A percentile compares a stretch with the other conserved stretches of the same genome.
Conservation (phyloP, 2,113 vertebrate genomes). For the Osmerus mordax region DNA sequence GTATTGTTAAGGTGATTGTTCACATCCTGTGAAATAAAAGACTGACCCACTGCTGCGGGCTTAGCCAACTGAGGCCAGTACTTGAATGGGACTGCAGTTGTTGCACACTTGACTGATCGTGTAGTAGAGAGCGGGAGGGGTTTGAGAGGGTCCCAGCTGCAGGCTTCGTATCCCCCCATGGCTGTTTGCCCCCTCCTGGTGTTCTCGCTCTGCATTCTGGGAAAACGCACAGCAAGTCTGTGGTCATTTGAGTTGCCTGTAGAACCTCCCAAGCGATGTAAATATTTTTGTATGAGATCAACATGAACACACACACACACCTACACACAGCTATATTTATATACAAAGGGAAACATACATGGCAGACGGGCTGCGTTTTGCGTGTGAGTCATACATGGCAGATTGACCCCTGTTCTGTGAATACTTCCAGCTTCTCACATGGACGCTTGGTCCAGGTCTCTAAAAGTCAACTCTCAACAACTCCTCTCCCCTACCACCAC, state of each 20-base stretch:
- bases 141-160: slow-evolving; percentile 20
- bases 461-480: no score
- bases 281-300: background rate
- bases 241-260: background rate
- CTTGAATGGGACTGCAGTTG: slow-evolving; percentile 24
- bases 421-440: background rate
- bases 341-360: background rate
- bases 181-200: slow-evolving; percentile 1
- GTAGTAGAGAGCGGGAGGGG: background rate
- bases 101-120: slow-evolving; percentile 38
- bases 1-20: slow-evolving; percentile 57
- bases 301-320: background rate
- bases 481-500: no score
- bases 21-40: slow-evolving; percentile 34
- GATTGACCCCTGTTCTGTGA: background rate
- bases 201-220: slow-evolving; percentile 15
- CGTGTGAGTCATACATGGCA: background rate
- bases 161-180: slow-evolving; percentile 15
- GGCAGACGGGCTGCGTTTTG: background rate
- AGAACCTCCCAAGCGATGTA: background rate
- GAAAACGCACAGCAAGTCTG: slow-evolving; percentile 14
- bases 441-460: no score
- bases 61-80: background rate
- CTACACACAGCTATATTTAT: background rate
- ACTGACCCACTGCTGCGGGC: slow-evolving; percentile 28